These are phyloP conservation scores for Gila robusta DNA, from an alignment of 2,797 vertebrate species.

Conservation along the genomic window DNA sequence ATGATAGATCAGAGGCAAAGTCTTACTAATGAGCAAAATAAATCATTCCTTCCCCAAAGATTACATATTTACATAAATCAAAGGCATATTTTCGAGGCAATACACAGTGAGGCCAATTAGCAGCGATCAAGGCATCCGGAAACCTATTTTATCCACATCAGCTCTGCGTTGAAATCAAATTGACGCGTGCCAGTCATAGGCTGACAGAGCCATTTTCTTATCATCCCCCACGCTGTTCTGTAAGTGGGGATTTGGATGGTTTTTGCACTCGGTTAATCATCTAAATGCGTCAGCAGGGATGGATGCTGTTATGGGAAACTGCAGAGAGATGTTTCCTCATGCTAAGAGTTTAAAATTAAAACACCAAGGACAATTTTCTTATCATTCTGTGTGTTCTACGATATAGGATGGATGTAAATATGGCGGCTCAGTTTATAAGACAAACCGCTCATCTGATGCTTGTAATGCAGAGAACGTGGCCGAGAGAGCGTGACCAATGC, in stretches of 20 bases:
- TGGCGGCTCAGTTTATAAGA: slow-evolving; percentile 26
- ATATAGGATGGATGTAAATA: slow-evolving; percentile 18
- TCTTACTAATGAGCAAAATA: slow-evolving; percentile 61
- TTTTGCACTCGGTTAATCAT: slow-evolving; percentile 70
- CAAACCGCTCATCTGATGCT: not conserved
- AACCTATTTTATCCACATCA: slow-evolving; percentile 31
- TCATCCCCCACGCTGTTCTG: slow-evolving; percentile 62
- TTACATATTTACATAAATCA: slow-evolving; percentile 66
- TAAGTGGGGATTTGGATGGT: slow-evolving; percentile 68
- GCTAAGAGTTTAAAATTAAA: slow-evolving; percentile 50
- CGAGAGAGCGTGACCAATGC: slow-evolving; percentile 35
- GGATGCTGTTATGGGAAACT: not conserved
- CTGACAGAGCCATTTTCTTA: slow-evolving; percentile 56
- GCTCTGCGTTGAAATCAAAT: slow-evolving; percentile 56
- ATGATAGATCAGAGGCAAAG: slow-evolving; percentile 49
- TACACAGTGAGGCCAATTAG: slow-evolving; percentile 64
- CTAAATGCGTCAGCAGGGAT: slow-evolving; percentile 62
- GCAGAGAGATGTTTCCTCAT: not conserved
- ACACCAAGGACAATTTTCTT: slow-evolving; percentile 9
- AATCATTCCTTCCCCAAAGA: slow-evolving; percentile 52
- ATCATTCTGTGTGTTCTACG: slow-evolving; percentile 28
- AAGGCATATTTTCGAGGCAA: slow-evolving; percentile 43
- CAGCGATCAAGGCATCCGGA: slow-evolving; percentile 51
- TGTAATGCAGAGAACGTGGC: slow-evolving; percentile 30
- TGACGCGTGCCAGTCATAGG: slow-evolving; percentile 57